A percentile compares a stretch with the other conserved stretches of the same genome.
Conservation (phyloP, 2,797 vertebrate species). For the Australoheros facetus region DNA sequence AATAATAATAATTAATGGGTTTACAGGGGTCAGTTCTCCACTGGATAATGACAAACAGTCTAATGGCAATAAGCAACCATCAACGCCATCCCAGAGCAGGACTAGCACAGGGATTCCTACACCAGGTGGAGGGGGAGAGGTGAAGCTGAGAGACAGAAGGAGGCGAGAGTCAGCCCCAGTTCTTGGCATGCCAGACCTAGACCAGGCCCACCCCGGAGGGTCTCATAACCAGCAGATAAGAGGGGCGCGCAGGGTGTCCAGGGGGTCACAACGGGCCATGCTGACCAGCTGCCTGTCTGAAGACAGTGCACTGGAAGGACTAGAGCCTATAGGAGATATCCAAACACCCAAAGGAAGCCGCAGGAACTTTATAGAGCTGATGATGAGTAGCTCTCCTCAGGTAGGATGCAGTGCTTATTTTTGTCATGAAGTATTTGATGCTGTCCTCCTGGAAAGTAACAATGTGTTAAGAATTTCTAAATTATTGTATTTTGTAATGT, state of each 20-base stretch:
- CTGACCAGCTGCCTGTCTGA: constrained; percentile 78
- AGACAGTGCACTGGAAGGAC: constrained; percentile 74
- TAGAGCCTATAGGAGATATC: constrained; percentile 67
- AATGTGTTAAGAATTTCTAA: neutral
- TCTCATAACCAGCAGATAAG: constrained; percentile 62
- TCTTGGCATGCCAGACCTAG: constrained; percentile 64
- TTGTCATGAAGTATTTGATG: neutral
- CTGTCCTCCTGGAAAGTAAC: neutral
- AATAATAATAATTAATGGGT: neutral
- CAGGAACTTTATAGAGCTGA: constrained; percentile 85
- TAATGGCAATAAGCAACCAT: constrained; percentile 52
- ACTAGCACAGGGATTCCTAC: constrained; percentile 13
- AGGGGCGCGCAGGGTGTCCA: constrained; percentile 75
- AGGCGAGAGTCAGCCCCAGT: constrained; percentile 77
- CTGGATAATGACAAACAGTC: constrained; percentile 57
- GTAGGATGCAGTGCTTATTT: constrained; percentile 32
- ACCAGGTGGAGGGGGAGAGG: constrained; percentile 60
- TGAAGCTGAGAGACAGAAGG: constrained; percentile 76
- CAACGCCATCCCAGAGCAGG: constrained; percentile 27
- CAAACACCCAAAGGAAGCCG: constrained; percentile 82
- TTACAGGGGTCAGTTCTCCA: constrained; percentile 36
- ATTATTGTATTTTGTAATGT: neutral
- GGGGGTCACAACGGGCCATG: constrained; percentile 76
- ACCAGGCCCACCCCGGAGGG: constrained; percentile 50
- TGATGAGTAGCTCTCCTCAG: constrained; percentile 88